A percentile compares a stretch with the other conserved stretches of the same genome.
Evolutionary conservation across 2,113 vertebrate species (phyloP).

Genomic region (Semnornis frantzii): DNA sequence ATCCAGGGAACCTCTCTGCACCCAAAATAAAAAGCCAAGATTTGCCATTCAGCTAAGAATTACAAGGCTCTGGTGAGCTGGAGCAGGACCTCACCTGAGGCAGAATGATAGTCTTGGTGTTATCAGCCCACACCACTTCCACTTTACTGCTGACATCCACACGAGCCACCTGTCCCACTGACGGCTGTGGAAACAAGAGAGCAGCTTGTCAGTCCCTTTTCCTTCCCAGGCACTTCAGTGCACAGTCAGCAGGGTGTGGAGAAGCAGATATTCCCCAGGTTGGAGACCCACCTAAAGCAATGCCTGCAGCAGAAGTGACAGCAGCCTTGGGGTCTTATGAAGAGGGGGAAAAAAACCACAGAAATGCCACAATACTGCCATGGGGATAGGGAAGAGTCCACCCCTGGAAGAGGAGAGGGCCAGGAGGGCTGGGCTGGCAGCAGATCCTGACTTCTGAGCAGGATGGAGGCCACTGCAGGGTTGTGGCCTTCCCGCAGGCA

Average conservation of each 20-base stretch:
- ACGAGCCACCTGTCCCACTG: constrained; percentile 91
- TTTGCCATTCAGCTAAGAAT: neutral
- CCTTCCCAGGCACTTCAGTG: neutral
- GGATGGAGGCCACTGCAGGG: neutral
- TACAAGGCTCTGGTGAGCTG: neutral
- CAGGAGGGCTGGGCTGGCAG: neutral
- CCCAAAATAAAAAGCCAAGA: neutral
- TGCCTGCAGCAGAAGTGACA: neutral
- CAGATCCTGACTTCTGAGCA: neutral
- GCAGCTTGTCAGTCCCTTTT: neutral
- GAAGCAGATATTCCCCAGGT: neutral
- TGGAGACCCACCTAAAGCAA: neutral
- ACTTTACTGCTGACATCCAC: constrained; percentile 98
- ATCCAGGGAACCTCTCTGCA: neutral
- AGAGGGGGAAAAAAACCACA: neutral
- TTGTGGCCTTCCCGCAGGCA: neutral
- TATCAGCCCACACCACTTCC: constrained; percentile 98
- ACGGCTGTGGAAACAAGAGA: constrained; percentile 80
- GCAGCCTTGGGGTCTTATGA: neutral
- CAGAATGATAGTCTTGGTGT: constrained; percentile 92
- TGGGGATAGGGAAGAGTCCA: fast-evolving
- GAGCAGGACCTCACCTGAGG: constrained; percentile 85
- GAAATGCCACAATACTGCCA: neutral
- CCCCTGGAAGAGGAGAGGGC: neutral
- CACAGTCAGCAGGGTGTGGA: neutral